Conservation (phyloP, 1,140 invertebrate species). For the Drosophila sp. region DNA sequence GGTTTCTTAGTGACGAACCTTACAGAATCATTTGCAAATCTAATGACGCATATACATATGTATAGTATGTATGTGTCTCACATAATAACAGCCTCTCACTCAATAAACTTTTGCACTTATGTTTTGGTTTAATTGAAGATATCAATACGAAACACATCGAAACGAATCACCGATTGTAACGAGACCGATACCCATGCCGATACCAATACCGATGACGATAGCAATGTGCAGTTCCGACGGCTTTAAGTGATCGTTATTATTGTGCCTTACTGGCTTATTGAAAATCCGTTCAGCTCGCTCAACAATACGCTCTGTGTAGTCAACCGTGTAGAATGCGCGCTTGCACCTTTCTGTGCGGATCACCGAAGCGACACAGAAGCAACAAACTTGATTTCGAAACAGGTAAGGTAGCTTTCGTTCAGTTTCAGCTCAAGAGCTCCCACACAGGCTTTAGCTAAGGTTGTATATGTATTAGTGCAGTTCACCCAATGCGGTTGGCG, state of each 20-base stretch:
- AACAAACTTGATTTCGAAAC: constrained; percentile 81
- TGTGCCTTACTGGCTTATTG: constrained; percentile 53
- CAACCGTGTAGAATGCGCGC: constrained; percentile 82
- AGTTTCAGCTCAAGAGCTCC: constrained; percentile 58
- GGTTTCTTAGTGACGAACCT: constrained; percentile 55
- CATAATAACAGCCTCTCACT: constrained; percentile 6
- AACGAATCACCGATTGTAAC: constrained; percentile 4
- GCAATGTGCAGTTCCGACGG: constrained; percentile 60
- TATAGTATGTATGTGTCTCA: background rate
- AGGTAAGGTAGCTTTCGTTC: constrained; percentile 81
- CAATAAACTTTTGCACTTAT: constrained; percentile 17
- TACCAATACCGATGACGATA: constrained; percentile 8
- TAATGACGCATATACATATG: constrained; percentile 53
- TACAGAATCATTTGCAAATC: constrained; percentile 65
- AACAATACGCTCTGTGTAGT: constrained; percentile 55
- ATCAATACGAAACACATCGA: background rate
- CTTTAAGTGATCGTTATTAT: constrained; percentile 35
- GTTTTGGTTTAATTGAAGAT: background rate
- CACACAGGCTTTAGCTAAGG: constrained; percentile 25
- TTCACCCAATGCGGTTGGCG: constrained; percentile 64
- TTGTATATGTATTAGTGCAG: constrained; percentile 18
- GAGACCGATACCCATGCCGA: constrained; percentile 6
- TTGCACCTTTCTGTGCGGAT: constrained; percentile 82
- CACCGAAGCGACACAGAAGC: constrained; percentile 81
- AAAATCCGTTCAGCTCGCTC: constrained; percentile 57